These are phyloP conservation scores for Chymomyza caudatula DNA, from an alignment of 2,888 invertebrate genomes.

Conservation along the genomic window DNA sequence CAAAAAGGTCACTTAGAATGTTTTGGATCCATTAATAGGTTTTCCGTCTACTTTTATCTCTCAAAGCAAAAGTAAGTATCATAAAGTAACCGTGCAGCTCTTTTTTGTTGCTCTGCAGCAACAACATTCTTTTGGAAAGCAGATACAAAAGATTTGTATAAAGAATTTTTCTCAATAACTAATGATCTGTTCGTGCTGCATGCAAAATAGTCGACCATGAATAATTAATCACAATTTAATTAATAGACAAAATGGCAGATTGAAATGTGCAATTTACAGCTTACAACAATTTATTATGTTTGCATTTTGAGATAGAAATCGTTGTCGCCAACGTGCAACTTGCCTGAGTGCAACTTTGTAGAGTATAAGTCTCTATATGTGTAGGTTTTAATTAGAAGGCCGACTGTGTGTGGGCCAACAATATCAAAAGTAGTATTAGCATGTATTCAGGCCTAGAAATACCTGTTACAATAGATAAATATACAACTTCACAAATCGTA, in stretches of 20 bases:
- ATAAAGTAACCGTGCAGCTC: no score
- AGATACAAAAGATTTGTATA: neutral
- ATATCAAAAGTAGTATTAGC: neutral
- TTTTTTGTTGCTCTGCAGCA: no score
- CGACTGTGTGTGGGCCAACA: slow-evolving; percentile 26
- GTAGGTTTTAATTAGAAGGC: slow-evolving; percentile 31
- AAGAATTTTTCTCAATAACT: slow-evolving; percentile 28
- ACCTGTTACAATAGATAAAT: neutral
- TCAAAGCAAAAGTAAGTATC: no score
- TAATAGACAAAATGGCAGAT: slow-evolving; percentile 63
- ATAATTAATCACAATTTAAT: slow-evolving; percentile 63
- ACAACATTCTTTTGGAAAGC: neutral
- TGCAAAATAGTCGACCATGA: slow-evolving; percentile 12
- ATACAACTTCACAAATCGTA: neutral
- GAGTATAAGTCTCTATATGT: slow-evolving; percentile 1
- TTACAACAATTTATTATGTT: slow-evolving; percentile 52
- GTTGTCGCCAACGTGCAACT: slow-evolving; percentile 68
- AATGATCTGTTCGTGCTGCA: slow-evolving; percentile 54
- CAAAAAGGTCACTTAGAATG: slow-evolving; percentile 23
- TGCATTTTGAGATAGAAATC: slow-evolving; percentile 56
- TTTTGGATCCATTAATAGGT: neutral
- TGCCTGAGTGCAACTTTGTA: slow-evolving; percentile 32
- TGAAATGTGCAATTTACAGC: slow-evolving; percentile 61
- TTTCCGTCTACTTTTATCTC: slow-evolving; percentile 11
- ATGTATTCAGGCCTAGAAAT: neutral